phyloP scores from a whole-genome alignment of 2,113 vertebrate species.

The Felis catus region DNA sequence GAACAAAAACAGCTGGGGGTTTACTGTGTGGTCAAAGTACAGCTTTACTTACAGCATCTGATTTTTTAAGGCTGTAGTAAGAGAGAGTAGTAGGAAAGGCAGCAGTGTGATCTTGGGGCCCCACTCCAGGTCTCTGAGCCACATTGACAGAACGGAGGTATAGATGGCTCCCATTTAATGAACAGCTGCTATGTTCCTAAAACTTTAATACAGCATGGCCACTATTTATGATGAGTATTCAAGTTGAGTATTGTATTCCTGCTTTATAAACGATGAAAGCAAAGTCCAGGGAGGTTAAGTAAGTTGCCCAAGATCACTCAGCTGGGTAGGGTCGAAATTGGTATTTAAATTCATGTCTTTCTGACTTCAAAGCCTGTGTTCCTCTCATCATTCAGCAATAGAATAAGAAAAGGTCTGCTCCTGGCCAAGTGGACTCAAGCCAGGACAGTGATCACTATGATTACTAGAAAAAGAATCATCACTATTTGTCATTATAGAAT shows the following conservation, averaged over 20 bases:
- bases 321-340: not conserved
- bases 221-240: not conserved
- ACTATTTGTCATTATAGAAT: not conserved
- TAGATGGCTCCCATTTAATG: not conserved
- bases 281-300: not conserved
- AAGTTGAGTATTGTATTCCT: not conserved
- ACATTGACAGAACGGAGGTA: not conserved
- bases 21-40: not conserved
- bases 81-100: not conserved
- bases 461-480: not conserved
- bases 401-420: constrained; percentile 23
- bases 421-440: not conserved
- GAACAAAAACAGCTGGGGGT: not conserved
- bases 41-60: not conserved
- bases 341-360: not conserved
- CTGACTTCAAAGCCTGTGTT: not conserved
- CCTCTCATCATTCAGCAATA: not conserved
- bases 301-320: not conserved
- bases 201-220: not conserved
- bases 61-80: not conserved
- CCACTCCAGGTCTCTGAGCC: not conserved
- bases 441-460: not conserved
- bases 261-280: not conserved
- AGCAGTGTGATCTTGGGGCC: not conserved
- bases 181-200: not conserved